These are phyloP conservation scores for Pseudomyrmex cubaensis DNA, from an alignment of 1,140 invertebrate species.

Conservation along the genomic window DNA sequence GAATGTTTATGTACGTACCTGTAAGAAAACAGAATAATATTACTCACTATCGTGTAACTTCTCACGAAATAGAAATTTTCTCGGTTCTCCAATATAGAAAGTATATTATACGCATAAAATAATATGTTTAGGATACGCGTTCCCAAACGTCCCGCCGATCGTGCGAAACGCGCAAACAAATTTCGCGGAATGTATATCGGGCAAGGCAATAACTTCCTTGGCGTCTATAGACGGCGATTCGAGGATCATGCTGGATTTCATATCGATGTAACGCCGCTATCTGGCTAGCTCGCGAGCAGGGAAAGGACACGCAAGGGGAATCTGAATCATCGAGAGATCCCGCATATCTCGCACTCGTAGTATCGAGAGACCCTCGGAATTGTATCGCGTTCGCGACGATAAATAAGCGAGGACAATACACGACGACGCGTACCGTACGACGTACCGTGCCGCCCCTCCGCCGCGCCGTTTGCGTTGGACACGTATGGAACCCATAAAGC, in stretches of 20 bases:
- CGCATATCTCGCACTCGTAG: slow-evolving; percentile 44
- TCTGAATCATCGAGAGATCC: slow-evolving; percentile 58
- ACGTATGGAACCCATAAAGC: slow-evolving; percentile 67
- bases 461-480: slow-evolving; percentile 30
- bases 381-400: slow-evolving; percentile 63
- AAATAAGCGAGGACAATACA: slow-evolving; percentile 73
- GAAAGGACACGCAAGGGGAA: slow-evolving; percentile 26
- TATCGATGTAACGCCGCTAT: slow-evolving; percentile 56
- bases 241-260: slow-evolving; percentile 54
- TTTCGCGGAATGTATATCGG: slow-evolving; percentile 32
- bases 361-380: slow-evolving; percentile 36
- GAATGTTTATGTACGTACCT: too few species aligned
- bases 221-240: slow-evolving; percentile 32
- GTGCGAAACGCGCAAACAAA: slow-evolving; percentile 30
- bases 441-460: slow-evolving; percentile 35
- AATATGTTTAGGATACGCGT: slow-evolving; percentile 9
- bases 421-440: slow-evolving; percentile 25
- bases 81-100: too few species aligned
- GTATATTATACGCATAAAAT: not conserved
- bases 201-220: slow-evolving; percentile 35
- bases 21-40: too few species aligned
- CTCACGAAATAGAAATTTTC: too few species aligned
- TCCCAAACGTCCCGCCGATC: slow-evolving; percentile 1
- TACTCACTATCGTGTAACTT: too few species aligned
- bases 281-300: slow-evolving; percentile 25